Evolutionary conservation across 2,888 invertebrate species (phyloP), one percentile per base, ranked within the genome.

Genomic region (Polydrusus tereticollis): DNA sequence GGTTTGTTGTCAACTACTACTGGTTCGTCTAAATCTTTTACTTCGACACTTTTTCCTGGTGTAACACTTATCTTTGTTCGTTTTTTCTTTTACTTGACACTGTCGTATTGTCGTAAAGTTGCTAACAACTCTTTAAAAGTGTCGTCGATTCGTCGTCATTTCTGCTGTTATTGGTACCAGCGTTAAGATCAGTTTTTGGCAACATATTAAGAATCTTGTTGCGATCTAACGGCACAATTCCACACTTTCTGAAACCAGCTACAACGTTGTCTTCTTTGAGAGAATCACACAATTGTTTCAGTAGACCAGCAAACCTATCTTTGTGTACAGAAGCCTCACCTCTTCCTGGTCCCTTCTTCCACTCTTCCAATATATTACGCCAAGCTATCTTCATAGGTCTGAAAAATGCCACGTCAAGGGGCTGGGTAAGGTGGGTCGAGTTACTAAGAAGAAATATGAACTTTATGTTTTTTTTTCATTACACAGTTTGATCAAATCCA

Each of bases 401-500:
- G 33, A 64, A 69, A 64, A 63, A 69, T 26, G 14, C 50, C 7
- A 50, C 50, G 23, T 20, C 47, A 16, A 77, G 21, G n/a, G n/a
- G n/a, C n/a, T n/a, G n/a, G n/a, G n/a, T n/a, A n/a, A n/a, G n/a
- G 50, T 79, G 78, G 0, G 77, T 79, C 1, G 75, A 43, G 60
- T 79, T 78, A 7, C 75, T 62, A 10, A 79, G 80, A 12, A 80
- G 65, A 33, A 36, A 67, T 5, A 67, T 23, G 36, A 67, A 67
- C 29, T 6, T 20, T 16, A 55, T 21, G 26, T 58, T 58, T 12
- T 3, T n/a, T n/a, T n/a, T n/a, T 58, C 41, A 50, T 69, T 55
- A 58, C 80, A 81, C 16, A 58, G n/a, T 36, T 75, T 14, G 1
- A 82, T 20, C 55, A 81, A 75, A 18, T 73, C 66, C 18, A 58